phyloP scores from a whole-genome alignment of 2,888 invertebrate species.

The Deroplatys truncata region DNA sequence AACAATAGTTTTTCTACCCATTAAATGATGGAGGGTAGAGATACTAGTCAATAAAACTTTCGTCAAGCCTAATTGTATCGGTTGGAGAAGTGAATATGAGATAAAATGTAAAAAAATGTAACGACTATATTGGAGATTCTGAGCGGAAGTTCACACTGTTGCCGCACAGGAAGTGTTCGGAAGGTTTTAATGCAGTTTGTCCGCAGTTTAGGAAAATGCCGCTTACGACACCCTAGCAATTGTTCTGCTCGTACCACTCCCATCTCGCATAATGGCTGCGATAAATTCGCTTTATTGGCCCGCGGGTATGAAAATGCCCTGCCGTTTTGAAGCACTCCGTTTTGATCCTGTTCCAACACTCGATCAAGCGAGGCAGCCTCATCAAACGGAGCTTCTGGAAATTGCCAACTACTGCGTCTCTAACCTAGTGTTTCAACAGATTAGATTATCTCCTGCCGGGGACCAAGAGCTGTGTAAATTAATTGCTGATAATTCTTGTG shows the following conservation, averaged over 20 bases:
- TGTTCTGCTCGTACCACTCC: not conserved
- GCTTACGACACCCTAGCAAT: not conserved
- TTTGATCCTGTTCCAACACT: not conserved
- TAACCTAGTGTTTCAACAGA: not conserved
- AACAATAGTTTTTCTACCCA: no score
- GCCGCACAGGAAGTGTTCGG: not conserved
- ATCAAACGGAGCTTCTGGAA: not conserved
- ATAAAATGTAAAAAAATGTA: not conserved
- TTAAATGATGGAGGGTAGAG: no score
- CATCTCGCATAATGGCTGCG: not conserved
- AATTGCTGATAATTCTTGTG: no score
- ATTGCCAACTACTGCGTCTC: no score
- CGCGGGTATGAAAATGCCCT: not conserved
- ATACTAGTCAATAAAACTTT: no score
- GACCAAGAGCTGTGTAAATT: no score
- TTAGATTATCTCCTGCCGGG: not conserved
- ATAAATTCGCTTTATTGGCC: not conserved
- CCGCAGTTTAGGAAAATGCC: not conserved
- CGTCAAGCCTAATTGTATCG: no score
- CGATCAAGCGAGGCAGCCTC: not conserved
- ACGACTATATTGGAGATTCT: not conserved
- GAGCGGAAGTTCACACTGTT: not conserved
- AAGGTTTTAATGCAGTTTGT: not conserved
- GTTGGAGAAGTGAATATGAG: not conserved
- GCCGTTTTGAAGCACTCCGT: not conserved